phyloP scores from a whole-genome alignment of 2,888 invertebrate genomes.

The Meiosimyza decipiens region DNA sequence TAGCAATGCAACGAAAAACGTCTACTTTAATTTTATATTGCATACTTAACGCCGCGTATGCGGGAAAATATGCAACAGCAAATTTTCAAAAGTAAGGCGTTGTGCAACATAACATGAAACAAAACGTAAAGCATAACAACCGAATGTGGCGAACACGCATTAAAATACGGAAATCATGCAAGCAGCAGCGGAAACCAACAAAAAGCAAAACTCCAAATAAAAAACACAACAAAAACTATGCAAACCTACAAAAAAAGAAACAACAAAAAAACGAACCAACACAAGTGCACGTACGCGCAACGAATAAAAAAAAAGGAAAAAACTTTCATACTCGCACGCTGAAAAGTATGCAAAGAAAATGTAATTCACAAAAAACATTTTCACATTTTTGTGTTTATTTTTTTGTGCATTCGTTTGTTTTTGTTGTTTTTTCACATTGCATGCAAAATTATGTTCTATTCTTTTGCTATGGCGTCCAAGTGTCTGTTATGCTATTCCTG shows the following conservation, averaged over 20 bases:
- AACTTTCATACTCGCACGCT: background rate
- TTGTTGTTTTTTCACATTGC: background rate
- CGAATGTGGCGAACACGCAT: background rate
- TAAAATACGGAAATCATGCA: slow-evolving; percentile 3
- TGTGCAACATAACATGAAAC: background rate
- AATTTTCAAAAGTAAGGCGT: too few relatives aligned
- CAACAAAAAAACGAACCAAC: too few relatives aligned
- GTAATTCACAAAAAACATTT: background rate
- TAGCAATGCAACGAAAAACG: too few relatives aligned
- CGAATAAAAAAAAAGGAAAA: too few relatives aligned
- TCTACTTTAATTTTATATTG: too few relatives aligned
- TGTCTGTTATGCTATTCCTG: background rate
- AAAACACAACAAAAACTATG: background rate
- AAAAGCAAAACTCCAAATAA: background rate
- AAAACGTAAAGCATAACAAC: background rate
- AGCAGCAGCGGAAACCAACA: slow-evolving; percentile 8
- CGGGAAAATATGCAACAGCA: too few relatives aligned
- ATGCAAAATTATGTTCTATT: background rate
- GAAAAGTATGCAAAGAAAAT: slow-evolving; percentile 13
- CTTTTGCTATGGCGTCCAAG: background rate
- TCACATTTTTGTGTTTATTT: background rate
- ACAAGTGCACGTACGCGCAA: too few relatives aligned
- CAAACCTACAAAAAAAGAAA: background rate
- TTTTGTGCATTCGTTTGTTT: background rate
- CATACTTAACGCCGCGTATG: too few relatives aligned